These are phyloP conservation scores for Drosophila trapezifrons DNA, from an alignment of 1,140 invertebrate genomes.

Conservation along the genomic window DNA sequence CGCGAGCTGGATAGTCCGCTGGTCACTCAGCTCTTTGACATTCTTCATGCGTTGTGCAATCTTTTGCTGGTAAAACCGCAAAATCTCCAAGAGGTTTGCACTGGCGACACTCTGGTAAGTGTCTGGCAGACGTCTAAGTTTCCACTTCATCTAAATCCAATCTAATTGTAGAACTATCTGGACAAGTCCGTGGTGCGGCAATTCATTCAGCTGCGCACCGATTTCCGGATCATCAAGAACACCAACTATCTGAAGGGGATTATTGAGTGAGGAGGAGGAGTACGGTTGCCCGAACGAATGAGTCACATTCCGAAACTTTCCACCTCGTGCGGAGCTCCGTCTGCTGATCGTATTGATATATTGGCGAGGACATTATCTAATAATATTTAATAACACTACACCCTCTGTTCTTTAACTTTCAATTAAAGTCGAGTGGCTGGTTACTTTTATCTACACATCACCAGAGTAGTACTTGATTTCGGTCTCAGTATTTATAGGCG, in stretches of 20 bases:
- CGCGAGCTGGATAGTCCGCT: slow-evolving; percentile 90
- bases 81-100: slow-evolving; percentile 97
- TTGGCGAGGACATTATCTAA: slow-evolving; percentile 47
- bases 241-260: slow-evolving; percentile 81
- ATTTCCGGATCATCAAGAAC: slow-evolving; percentile 85
- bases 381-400: slow-evolving; percentile 50
- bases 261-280: slow-evolving; percentile 64
- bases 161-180: slow-evolving; percentile 89
- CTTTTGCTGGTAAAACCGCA: slow-evolving; percentile 97
- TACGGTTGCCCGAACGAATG: slow-evolving; percentile 13
- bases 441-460: slow-evolving; percentile 60
- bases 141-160: slow-evolving; percentile 1
- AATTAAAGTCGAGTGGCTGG: slow-evolving; percentile 68
- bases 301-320: slow-evolving; percentile 70
- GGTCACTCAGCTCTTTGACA: slow-evolving; percentile 95
- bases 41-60: slow-evolving; percentile 97
- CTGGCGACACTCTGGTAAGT: slow-evolving; percentile 95
- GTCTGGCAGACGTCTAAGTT: no score
- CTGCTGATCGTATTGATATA: slow-evolving; percentile 45
- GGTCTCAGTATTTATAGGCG: slow-evolving; percentile 20
- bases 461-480: slow-evolving; percentile 20
- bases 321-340: slow-evolving; percentile 32
- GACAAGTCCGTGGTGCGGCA: slow-evolving; percentile 94
- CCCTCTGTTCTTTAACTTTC: slow-evolving; percentile 53
- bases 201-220: slow-evolving; percentile 96